A percentile compares a stretch with the other conserved stretches of the same genome.
Evolutionary conservation across 2,888 invertebrate species (phyloP).

Genomic region (Thecophora atra): DNA sequence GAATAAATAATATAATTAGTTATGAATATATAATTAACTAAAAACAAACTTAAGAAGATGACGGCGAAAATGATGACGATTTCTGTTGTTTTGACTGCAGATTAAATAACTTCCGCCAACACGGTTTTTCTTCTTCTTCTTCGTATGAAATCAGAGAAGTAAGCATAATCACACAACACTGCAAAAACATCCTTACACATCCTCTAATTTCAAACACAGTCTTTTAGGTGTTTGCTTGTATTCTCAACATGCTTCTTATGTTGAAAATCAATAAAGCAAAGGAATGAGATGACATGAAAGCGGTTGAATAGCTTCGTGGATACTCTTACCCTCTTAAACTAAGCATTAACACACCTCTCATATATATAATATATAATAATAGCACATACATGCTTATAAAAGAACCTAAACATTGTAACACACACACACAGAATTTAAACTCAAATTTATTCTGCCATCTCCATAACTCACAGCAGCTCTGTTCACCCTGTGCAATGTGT

Average conservation of each 20-base stretch:
- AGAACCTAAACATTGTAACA: constrained; percentile 29
- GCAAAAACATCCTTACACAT: no score
- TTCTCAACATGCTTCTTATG: constrained; percentile 54
- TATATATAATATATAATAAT: constrained; percentile 1
- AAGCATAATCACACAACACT: not conserved
- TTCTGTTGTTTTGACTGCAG: not conserved
- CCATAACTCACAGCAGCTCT: constrained; percentile 18
- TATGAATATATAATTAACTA: no score
- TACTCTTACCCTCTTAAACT: not conserved
- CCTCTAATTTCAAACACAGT: no score
- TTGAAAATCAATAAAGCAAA: constrained; percentile 64
- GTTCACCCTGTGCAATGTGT: constrained; percentile 10
- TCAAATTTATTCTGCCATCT: constrained; percentile 31
- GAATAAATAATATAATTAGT: no score
- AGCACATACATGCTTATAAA: constrained; percentile 2
- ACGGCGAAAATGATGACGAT: no score
- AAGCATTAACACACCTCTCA: not conserved
- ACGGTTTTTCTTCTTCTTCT: not conserved
- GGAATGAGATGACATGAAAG: constrained; percentile 36
- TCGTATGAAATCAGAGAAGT: not conserved
- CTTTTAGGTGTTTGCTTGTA: not conserved
- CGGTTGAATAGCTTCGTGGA: constrained; percentile 1
- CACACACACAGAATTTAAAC: constrained; percentile 28
- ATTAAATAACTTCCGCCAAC: not conserved
- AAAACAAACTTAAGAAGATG: no score